A percentile compares a stretch with the other conserved stretches of the same genome.
phyloP scores from a whole-genome alignment of 2,888 invertebrate genomes.

The Cremastinae sp. region DNA sequence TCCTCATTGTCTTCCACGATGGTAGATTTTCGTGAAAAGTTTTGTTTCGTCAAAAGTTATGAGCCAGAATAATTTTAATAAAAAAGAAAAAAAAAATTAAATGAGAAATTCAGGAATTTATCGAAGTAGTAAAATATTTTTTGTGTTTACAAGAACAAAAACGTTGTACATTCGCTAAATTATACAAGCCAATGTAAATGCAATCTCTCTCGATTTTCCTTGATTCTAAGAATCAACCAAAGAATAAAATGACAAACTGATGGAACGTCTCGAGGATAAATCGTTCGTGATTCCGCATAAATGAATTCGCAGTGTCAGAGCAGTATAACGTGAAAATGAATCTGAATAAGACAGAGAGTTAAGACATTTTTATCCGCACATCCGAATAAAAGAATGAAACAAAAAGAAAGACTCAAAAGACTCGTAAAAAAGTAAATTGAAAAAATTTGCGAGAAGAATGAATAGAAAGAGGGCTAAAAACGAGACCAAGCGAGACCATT shows the following conservation, averaged over 20 bases:
- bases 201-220: not conserved
- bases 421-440: not conserved
- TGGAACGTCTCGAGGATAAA: slow-evolving; percentile 7
- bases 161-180: too few relatives aligned
- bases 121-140: too few relatives aligned
- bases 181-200: slow-evolving; percentile 5
- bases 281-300: slow-evolving; percentile 64
- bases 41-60: too few relatives aligned
- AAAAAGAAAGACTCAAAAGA: slow-evolving; percentile 25
- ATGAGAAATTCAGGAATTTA: too few relatives aligned
- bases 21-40: too few relatives aligned
- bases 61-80: too few relatives aligned
- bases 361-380: too few relatives aligned
- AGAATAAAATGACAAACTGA: not conserved
- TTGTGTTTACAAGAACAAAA: too few relatives aligned
- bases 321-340: slow-evolving; percentile 8
- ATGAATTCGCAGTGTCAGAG: slow-evolving; percentile 58
- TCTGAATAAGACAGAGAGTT: slow-evolving; percentile 34
- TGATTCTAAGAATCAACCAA: slow-evolving; percentile 2
- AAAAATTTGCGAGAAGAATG: slow-evolving; percentile 31
- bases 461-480: slow-evolving; percentile 32
- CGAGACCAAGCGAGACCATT: slow-evolving; percentile 72
- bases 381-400: slow-evolving; percentile 22
- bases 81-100: too few relatives aligned
- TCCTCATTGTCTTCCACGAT: slow-evolving; percentile 3